A percentile compares a stretch with the other conserved stretches of the same genome.
These are phyloP conservation scores for Drosophila affinis DNA, from an alignment of 2,888 invertebrate species.

Conservation along the genomic window DNA sequence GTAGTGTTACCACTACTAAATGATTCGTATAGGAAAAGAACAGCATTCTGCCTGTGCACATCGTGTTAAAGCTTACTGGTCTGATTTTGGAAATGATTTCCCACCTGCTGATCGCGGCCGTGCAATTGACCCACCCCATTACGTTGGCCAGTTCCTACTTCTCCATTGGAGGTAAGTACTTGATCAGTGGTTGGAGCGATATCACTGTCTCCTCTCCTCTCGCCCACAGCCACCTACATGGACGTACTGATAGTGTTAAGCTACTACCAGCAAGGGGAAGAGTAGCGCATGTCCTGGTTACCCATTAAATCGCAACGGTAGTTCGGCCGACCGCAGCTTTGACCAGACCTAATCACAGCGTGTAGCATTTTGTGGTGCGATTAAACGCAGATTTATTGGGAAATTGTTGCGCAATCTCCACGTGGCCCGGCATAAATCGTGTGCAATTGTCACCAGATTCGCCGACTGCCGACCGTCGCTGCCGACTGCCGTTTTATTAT, in stretches of 20 bases:
- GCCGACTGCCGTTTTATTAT: constrained; percentile 64
- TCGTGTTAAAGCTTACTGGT: constrained; percentile 41
- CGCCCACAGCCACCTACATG: constrained; percentile 18
- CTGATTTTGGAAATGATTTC: constrained; percentile 51
- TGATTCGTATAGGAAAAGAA: not conserved
- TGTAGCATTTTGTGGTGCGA: constrained; percentile 70
- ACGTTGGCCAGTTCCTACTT: constrained; percentile 19
- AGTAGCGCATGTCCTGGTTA: constrained; percentile 15
- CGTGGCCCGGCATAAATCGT: constrained; percentile 61
- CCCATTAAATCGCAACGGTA: constrained; percentile 51
- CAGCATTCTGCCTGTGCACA: constrained; percentile 47
- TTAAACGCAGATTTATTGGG: constrained; percentile 73
- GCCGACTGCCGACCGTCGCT: constrained; percentile 1
- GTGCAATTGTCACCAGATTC: constrained; percentile 70
- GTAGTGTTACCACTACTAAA: too few relatives aligned
- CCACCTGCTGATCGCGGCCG: constrained; percentile 32
- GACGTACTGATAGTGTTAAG: not conserved
- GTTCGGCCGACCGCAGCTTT: constrained; percentile 17
- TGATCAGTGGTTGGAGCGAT: too few relatives aligned
- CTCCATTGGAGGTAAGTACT: constrained; percentile 43
- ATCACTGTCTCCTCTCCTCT: not conserved
- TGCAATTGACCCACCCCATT: fast-evolving
- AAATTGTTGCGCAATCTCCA: constrained; percentile 65
- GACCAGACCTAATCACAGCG: constrained; percentile 61
- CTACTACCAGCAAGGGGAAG: constrained; percentile 32